Base-by-base conservation (phyloP, 2,888 invertebrate genomes). In the Endomychus coccineus region DNA sequence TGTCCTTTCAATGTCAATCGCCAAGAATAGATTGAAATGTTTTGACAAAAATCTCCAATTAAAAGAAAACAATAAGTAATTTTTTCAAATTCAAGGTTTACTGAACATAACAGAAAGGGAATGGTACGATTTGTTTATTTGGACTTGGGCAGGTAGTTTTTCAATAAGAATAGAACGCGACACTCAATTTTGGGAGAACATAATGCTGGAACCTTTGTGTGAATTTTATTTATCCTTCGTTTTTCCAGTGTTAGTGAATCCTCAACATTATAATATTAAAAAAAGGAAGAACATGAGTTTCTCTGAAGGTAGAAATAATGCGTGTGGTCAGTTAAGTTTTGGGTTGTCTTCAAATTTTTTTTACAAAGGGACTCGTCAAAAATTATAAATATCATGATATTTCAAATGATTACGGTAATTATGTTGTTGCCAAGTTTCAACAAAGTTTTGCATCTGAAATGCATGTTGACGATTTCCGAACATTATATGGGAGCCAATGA, bases 91-190 rank as follows among this genome's bases (percentile, higher is more conserved):
- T 27, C 27, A 13, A 14, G 27, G 27, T 9, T 2, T n/a, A n/a
- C n/a, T n/a, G n/a, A n/a, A n/a, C n/a, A n/a, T n/a, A n/a, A n/a
- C n/a, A n/a, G n/a, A n/a, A n/a, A n/a, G n/a, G n/a, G n/a, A n/a
- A 27, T 27, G 27, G 27, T 27, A 16, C 27, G 27, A 27, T 27
- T 27, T 27, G 15, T 27, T 27, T 27, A 13, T 27, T 27, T 27
- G 27, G 27, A 27, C 24, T 14, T 3, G 9, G 27, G 27, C 27
- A 14, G 27, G 27, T n/a, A n/a, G n/a, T n/a, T n/a, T n/a, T n/a
- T n/a, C n/a, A n/a, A n/a, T n/a, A n/a, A n/a, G n/a, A n/a, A n/a
- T n/a, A n/a, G n/a, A n/a, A n/a, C n/a, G n/a, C n/a, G n/a, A n/a
- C n/a, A n/a, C n/a, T n/a, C n/a, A 27, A 27, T 27, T 27, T 27